Conservation (phyloP, 2,113 vertebrate genomes). For the Chitala chitala region DNA sequence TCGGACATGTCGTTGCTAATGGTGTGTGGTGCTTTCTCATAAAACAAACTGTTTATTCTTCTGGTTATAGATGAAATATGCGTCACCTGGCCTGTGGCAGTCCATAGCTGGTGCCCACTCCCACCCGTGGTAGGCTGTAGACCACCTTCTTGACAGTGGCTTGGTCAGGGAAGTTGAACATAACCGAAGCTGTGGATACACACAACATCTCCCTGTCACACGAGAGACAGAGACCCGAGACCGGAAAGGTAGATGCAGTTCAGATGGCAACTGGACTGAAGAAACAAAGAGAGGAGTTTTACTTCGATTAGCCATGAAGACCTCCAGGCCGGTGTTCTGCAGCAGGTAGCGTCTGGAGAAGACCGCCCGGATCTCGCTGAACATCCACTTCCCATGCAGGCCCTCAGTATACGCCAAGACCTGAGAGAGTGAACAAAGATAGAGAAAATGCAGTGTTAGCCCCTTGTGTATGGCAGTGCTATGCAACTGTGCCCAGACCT, state of each 20-base stretch:
- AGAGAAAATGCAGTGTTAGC: too few species aligned
- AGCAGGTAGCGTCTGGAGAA: constrained; percentile 91
- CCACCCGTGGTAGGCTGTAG: constrained; percentile 91
- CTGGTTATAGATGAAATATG: too few species aligned
- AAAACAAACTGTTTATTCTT: too few species aligned
- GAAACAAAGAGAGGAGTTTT: constrained; percentile 38
- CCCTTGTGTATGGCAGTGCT: too few species aligned
- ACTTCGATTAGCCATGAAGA: constrained; percentile 99
- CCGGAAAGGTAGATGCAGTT: background rate
- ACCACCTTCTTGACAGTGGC: constrained; percentile 94
- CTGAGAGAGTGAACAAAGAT: constrained; percentile 52
- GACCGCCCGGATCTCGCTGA: constrained; percentile 96
- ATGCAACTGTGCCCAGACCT: background rate
- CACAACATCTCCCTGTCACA: constrained; percentile 34
- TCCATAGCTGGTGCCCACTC: constrained; percentile 97
- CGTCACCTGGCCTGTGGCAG: constrained; percentile 93
- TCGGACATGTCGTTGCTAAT: too few species aligned
- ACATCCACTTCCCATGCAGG: constrained; percentile 99
- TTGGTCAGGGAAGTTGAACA: constrained; percentile 98
- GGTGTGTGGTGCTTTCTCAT: too few species aligned
- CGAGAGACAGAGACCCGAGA: background rate
- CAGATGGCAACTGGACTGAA: constrained; percentile 14
- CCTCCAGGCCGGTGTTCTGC: constrained; percentile 91
- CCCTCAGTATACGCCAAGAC: constrained; percentile 91
- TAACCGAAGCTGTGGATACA: constrained; percentile 78